Evolutionary conservation across 2,888 invertebrate genomes (phyloP).

Genomic region (Stenodema calcarata): DNA sequence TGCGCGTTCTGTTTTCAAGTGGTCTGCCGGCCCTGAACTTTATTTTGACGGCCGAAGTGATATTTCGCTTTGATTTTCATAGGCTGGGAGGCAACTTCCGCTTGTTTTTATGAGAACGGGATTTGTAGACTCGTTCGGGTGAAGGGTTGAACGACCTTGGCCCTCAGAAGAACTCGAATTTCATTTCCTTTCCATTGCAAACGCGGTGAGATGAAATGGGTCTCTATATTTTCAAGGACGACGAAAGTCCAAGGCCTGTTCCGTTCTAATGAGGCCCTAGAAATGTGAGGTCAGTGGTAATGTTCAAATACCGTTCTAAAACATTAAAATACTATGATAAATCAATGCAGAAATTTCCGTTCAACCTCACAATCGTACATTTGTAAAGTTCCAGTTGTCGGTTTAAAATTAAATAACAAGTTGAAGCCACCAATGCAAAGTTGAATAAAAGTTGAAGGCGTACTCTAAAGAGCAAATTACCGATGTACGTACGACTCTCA

Average conservation of each 20-base stretch:
- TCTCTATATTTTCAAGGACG: neutral
- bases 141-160: neutral
- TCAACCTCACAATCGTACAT: no score
- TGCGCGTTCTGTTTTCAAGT: neutral
- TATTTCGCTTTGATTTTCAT: neutral
- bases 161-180: neutral
- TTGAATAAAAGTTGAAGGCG: no score
- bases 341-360: no score
- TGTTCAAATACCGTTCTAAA: no score
- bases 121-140: neutral
- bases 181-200: neutral
- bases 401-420: no score
- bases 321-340: no score
- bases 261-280: neutral
- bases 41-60: neutral
- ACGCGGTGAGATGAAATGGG: neutral
- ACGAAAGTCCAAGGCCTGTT: neutral
- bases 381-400: no score
- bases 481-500: no score
- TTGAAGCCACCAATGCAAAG: no score
- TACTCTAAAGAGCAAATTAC: no score
- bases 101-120: neutral
- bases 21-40: neutral
- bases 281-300: neutral
- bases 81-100: neutral